Conservation (phyloP, 2,113 vertebrate species). For the Cervus canadensis region DNA sequence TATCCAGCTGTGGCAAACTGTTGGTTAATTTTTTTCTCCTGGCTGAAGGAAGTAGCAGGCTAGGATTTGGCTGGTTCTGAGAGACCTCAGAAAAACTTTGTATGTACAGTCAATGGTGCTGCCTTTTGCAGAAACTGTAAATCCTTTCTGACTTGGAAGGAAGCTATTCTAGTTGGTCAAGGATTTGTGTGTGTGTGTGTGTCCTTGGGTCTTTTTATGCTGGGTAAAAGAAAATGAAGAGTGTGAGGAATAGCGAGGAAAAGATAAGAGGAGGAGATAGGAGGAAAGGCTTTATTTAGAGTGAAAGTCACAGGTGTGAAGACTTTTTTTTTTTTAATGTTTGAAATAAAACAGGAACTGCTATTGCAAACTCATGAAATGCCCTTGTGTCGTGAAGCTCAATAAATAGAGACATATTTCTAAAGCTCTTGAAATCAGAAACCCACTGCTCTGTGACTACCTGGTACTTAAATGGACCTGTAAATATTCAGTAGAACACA, state of each 20-base stretch:
- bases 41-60: neutral
- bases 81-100: neutral
- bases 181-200: neutral
- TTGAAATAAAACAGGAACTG: neutral
- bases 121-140: neutral
- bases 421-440: neutral
- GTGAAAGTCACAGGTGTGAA: neutral
- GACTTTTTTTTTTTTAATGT: neutral
- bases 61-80: neutral
- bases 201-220: neutral
- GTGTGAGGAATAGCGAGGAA: neutral
- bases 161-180: neutral
- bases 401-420: neutral
- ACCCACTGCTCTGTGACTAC: neutral
- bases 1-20: neutral
- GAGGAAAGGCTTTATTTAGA: neutral
- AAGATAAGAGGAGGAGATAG: neutral
- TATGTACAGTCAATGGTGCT: neutral
- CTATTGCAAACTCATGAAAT: neutral
- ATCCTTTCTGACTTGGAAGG: neutral
- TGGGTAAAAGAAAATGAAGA: neutral
- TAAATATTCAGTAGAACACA: neutral
- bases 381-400: neutral
- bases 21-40: neutral
- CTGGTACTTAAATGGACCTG: neutral